phyloP scores from a whole-genome alignment of 1,140 invertebrate species.

The Eriocheir sinensis region DNA sequence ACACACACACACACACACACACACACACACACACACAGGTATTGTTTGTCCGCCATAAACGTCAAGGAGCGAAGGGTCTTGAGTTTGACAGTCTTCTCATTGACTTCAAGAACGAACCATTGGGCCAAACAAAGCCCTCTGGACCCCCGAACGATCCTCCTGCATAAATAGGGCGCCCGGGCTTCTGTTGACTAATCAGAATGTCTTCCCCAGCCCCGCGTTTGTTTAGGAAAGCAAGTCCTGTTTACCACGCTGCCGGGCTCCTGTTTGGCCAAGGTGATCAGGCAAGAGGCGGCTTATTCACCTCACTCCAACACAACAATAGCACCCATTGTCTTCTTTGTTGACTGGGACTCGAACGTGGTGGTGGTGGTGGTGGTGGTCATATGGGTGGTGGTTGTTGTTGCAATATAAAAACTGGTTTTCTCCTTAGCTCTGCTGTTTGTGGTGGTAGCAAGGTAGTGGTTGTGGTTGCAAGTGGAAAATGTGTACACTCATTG shows the following conservation, averaged over 20 bases:
- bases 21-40: not conserved
- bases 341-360: not conserved
- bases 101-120: not conserved
- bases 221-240: not conserved
- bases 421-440: not conserved
- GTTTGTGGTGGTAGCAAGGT: no score
- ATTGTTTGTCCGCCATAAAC: no score
- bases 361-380: not conserved
- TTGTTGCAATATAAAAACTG: no score
- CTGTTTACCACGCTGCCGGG: not conserved
- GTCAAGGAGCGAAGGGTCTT: not conserved
- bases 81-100: not conserved
- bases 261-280: not conserved
- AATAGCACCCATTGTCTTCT: not conserved
- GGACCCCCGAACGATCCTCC: not conserved
- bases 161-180: not conserved
- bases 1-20: constrained; percentile 20
- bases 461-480: no score
- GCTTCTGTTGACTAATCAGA: not conserved
- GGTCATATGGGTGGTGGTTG: not conserved
- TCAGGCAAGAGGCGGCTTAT: not conserved
- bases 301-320: not conserved
- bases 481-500: no score
- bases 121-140: not conserved
- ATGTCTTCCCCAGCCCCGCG: not conserved